Conservation (phyloP, 1,140 invertebrate genomes). For the Mercenaria mercenaria region DNA sequence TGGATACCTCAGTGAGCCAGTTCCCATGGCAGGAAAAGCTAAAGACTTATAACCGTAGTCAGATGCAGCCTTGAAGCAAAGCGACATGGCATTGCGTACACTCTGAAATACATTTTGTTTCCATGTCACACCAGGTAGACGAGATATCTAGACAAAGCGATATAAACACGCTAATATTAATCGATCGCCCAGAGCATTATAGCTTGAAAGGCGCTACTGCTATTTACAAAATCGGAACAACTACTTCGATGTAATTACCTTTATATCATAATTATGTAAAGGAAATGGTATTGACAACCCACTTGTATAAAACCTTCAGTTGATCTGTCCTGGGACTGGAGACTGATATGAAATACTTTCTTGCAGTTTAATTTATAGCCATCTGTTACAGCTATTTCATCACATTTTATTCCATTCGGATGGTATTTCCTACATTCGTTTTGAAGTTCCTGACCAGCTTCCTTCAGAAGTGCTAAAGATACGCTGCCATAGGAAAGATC, state of each 20-base stretch:
- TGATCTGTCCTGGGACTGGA: background rate
- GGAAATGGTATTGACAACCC: too few species aligned
- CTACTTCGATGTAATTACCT: too few species aligned
- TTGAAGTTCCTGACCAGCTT: constrained; percentile 11
- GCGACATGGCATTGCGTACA: background rate
- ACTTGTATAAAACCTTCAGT: too few species aligned
- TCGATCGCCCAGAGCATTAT: too few species aligned
- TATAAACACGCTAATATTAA: too few species aligned
- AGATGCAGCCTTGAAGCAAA: background rate
- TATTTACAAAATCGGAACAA: too few species aligned
- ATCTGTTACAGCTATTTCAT: constrained; percentile 9
- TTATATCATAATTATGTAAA: too few species aligned
- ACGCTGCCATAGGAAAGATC: background rate
- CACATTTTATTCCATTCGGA: background rate
- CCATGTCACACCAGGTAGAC: too few species aligned
- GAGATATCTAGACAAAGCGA: too few species aligned
- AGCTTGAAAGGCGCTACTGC: too few species aligned
- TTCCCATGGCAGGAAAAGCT: constrained; percentile 59
- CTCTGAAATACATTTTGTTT: background rate
- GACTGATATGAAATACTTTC: background rate
- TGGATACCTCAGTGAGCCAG: constrained; percentile 49
- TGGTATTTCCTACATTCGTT: background rate
- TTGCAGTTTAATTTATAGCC: background rate
- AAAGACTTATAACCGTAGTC: background rate
- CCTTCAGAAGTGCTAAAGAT: constrained; percentile 3